Percentiles rank a stretch among this genome's conserved stretches.
phyloP scores from a whole-genome alignment of 92 coral and sea anemone species.

The Umimayanthus chanpuru region DNA sequence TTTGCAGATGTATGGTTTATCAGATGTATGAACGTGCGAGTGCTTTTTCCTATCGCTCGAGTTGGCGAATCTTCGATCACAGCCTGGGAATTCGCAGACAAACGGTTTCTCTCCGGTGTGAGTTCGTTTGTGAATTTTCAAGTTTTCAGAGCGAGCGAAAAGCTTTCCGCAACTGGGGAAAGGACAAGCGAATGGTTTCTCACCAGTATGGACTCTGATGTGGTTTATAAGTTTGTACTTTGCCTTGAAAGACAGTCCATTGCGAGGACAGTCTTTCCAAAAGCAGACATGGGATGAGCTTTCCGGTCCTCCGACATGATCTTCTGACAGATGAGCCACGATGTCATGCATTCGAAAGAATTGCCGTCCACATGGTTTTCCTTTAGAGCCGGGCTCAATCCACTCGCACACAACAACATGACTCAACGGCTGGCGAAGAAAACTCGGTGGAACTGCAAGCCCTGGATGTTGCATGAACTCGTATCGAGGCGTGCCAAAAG shows the following conservation, averaged over 20 bases:
- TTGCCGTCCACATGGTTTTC: conserved; percentile 97
- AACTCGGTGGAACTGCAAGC: conserved; percentile 83
- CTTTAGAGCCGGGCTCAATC: conserved; percentile 98
- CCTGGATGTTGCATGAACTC: conserved; percentile 92
- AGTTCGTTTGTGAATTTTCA: conserved; percentile 98
- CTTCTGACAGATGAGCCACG: conserved; percentile 97
- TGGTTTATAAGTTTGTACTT: conserved; percentile 99
- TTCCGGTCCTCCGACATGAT: conserved; percentile 99
- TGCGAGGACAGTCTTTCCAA: conserved; percentile 97
- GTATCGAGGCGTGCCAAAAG: conserved; percentile 88
- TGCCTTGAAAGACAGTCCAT: conserved; percentile 96
- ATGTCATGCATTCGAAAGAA: conserved; percentile 99
- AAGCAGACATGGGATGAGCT: conserved; percentile 94
- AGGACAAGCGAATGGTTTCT: conserved; percentile 98
- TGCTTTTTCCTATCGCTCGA: conserved; percentile 99
- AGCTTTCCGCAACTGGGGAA: conserved; percentile 99
- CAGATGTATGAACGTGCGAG: conserved; percentile 98
- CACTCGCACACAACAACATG: conserved; percentile 99
- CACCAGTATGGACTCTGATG: conserved; percentile 97
- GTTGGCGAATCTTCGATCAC: conserved; percentile 99
- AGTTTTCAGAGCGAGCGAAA: conserved; percentile 98
- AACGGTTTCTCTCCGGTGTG: conserved; percentile 99
- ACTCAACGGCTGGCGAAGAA: conserved; percentile 91
- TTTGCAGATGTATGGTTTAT: conserved; percentile 99
- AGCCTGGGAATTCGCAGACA: conserved; percentile 97